Base-by-base conservation (phyloP, 2,888 invertebrate genomes). In the Epicampocera succincta region DNA sequence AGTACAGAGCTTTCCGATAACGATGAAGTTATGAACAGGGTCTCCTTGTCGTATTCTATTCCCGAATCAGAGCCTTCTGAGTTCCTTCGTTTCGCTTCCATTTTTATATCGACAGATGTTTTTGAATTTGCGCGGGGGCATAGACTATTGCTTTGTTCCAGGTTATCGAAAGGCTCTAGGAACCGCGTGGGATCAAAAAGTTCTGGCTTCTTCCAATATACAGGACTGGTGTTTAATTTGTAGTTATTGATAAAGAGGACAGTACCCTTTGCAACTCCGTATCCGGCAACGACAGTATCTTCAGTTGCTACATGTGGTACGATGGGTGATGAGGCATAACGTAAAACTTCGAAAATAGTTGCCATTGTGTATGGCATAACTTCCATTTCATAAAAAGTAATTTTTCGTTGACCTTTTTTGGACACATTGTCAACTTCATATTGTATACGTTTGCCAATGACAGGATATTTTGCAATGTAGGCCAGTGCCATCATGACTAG, bases 291-390 rank as follows among this genome's bases (percentile, higher is more conserved):
- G 0, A 93, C 92, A 0, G 95, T 94, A 87, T 95, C 94, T 85
- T 94, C 93, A 1, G 95, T 95, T 0, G 97, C 96, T 0, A 96
- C 96, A 87, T 97, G 97, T 0, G 97, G 97, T 0, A 97, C 97
- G 76, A 97, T 97, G 0, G 97, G 97, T 0, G 97, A 97, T 0
- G 96, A 96, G 0, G 96, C 93, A 72, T 94, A 94, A 61, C 97
- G 91, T 0, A 97, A 90, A 0, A 96, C 94, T 91, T 97, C 97
- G 85, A 95, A 93, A 12, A 97, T 93, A 0, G 95, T 94, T 0
- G 96, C 96, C 91, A 96, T 95, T 0, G 96, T 96, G 88, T 95
- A 97, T 0, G 96, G 95, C 91, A 97, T 93, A 1, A 90, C 90
- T 0, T 92, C 91, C 87, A 94, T 93, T 84, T 97, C 95, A 29